Percentiles rank a stretch among this genome's conserved stretches.
phyloP scores from a whole-genome alignment of 2,888 invertebrate genomes.

The Caenorhabditis afra region DNA sequence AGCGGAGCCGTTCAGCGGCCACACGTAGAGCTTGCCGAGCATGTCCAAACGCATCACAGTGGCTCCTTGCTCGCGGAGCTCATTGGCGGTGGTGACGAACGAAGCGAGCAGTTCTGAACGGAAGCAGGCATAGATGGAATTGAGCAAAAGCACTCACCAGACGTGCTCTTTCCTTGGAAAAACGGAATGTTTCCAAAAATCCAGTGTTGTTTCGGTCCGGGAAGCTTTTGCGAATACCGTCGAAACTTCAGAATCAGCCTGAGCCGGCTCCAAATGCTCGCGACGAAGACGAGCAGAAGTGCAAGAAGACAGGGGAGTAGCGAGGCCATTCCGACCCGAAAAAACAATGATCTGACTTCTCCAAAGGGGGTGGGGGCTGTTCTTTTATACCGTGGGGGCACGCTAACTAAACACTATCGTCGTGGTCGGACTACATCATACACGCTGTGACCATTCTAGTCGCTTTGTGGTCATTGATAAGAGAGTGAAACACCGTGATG shows the following conservation, averaged over 20 bases:
- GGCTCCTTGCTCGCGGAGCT: slow-evolving; percentile 11
- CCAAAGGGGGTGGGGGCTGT: not conserved
- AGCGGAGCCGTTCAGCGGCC: slow-evolving; percentile 14
- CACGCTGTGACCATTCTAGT: too few species aligned
- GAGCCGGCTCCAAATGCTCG: not conserved
- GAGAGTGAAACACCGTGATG: too few species aligned
- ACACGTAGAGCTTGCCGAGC: slow-evolving; percentile 11
- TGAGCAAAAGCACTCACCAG: too few species aligned
- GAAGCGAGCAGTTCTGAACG: slow-evolving; percentile 20
- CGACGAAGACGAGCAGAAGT: not conserved
- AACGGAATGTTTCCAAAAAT: slow-evolving; percentile 15
- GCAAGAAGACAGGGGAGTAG: slow-evolving; percentile 8
- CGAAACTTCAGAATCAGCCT: not conserved
- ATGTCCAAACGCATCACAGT: slow-evolving; percentile 21
- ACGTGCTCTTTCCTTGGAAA: not conserved
- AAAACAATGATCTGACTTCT: not conserved
- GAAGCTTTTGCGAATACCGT: slow-evolving; percentile 1
- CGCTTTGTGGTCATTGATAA: too few species aligned
- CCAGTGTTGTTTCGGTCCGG: slow-evolving; percentile 13
- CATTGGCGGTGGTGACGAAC: not conserved
- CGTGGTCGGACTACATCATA: too few species aligned
- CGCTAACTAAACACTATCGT: too few species aligned
- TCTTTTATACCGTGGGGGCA: too few species aligned
- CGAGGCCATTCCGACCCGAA: slow-evolving; percentile 2
- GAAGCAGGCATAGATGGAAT: too few species aligned